Conservation (phyloP, 2,797 vertebrate species). For the Tragelaphus oryx region DNA sequence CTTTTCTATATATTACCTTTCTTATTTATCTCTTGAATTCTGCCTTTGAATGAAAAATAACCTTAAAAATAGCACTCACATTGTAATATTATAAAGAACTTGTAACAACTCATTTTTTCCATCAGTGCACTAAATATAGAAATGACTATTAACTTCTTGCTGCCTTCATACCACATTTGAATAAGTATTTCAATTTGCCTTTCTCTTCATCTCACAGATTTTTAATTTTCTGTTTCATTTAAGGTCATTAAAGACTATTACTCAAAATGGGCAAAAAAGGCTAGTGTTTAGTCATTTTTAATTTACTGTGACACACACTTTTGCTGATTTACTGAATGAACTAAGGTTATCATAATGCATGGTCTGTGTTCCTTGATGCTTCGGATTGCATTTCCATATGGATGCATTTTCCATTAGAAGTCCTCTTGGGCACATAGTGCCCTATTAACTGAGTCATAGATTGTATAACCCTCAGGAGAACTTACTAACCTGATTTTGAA, state of each 20-base stretch:
- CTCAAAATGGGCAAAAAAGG: conserved; percentile 58
- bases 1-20: conserved; percentile 44
- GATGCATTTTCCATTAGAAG: conserved; percentile 58
- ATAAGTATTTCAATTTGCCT: conserved; percentile 68
- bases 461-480: neutral
- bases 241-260: conserved; percentile 70
- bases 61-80: conserved; percentile 31
- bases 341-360: conserved; percentile 56
- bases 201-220: conserved; percentile 73
- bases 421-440: neutral
- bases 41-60: conserved; percentile 35
- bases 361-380: conserved; percentile 15
- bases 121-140: conserved; percentile 47
- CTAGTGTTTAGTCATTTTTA: conserved; percentile 71
- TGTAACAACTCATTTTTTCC: conserved; percentile 55
- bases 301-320: conserved; percentile 65
- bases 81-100: conserved; percentile 38
- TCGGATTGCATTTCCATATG: conserved; percentile 59
- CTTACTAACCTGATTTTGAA: neutral
- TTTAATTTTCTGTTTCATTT: conserved; percentile 78
- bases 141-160: conserved; percentile 56
- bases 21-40: conserved; percentile 33
- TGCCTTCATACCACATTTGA: conserved; percentile 59
- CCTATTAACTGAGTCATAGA: conserved; percentile 11
- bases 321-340: conserved; percentile 61